Base-by-base conservation (phyloP, 1,140 invertebrate species). In the Drosophila lowei region DNA sequence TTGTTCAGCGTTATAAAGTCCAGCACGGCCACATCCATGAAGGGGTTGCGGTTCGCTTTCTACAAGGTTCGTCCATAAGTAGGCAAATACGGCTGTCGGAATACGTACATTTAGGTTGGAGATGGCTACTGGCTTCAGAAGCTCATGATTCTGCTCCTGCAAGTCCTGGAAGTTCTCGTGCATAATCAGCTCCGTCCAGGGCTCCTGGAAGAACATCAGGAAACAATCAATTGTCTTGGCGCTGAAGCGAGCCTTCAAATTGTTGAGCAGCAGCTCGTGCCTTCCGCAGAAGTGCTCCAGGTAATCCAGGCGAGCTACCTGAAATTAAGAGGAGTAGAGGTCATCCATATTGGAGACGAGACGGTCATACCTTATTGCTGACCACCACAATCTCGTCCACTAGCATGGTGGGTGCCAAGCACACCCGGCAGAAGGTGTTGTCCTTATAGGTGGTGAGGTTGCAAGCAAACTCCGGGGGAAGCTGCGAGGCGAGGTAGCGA, bases 331-430 rank as follows among this genome's bases (percentile, higher is more conserved):
- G 6, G 18, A 3, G 16, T 25, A 6, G 21, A 16, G 23, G 23
- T 25, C 5, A 25, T 25, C 23, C 23, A 25, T 25, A 5, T 25
- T 25, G 3, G 23, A 25, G 23, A 4, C 5, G 23, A 0, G 4
- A 25, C 23, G 5, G 3, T 5, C 23, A 25, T 25, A 90, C 89
- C 9, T 48, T 6, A 30, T 86, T 77, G 5, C 73, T 77, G 3
- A 90, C 81, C 9, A 86, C 56, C 13, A 86, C 76, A 9, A 90
- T 89, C 55, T 90, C 89, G n/a, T 88, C 78, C 8, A 90, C 79
- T 3, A 88, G 50, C 44, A 54, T 64, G 1, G 57, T 74, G 13
- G 18, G 41, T 0, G 71, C 59, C 13, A 90, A 43, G 4, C 48
- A 56, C 8, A 90, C 68, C 1, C 89, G 78, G 21, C 70, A 80